Base-by-base conservation (phyloP, 2,888 invertebrate genomes). In the Xestia rhomboidea region DNA sequence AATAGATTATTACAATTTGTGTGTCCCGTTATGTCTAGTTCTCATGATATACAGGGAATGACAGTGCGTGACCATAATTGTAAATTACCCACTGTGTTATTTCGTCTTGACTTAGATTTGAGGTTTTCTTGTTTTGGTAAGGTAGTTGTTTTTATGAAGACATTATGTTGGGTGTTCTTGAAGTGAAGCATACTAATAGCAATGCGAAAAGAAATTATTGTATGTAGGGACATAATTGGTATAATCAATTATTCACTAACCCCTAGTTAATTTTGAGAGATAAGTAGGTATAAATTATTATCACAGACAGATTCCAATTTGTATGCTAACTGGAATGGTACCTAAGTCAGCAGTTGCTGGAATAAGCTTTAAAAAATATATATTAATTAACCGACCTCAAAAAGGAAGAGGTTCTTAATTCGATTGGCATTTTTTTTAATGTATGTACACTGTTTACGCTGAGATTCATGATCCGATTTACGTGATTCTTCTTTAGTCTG, bases 1-100 rank as follows among this genome's bases (percentile, higher is more conserved):
- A 89, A 86, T 82, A 87, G 86, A 87, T 89, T 87, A 89, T 83
- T 82, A 83, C 83, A 79, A 89, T 88, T 89, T 87, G 74, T 79
- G 54, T 67, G 71, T 85, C 75, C 88, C 88, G 88, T 88, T 88
- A 88, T 18, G 60, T 64, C 69, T 74, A 80, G 76, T 83, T 87
- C 87, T 84, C 79, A 83, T 87, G 86, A 83, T 84, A 86, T 79
- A 68, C 63, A 73, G 38, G 80, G 77, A 84, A 89, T 86, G 88
- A 80, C 84, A 86, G 77, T 76, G 84, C 86, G 68, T 81, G 87
- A 79, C 75, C 69, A 71, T 83, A 64, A 75, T 75, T 73, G 64
- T 30, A 68, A 75, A 73, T 79, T 49, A 79, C n/a, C 6, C 21
- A 34, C 68, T 44, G 18, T 62, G 30, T 73, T 57, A 62, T 73